A percentile compares a stretch with the other conserved stretches of the same genome.
Evolutionary conservation across 2,113 vertebrate genomes (phyloP).

Genomic region (Chionodraco myersi): DNA sequence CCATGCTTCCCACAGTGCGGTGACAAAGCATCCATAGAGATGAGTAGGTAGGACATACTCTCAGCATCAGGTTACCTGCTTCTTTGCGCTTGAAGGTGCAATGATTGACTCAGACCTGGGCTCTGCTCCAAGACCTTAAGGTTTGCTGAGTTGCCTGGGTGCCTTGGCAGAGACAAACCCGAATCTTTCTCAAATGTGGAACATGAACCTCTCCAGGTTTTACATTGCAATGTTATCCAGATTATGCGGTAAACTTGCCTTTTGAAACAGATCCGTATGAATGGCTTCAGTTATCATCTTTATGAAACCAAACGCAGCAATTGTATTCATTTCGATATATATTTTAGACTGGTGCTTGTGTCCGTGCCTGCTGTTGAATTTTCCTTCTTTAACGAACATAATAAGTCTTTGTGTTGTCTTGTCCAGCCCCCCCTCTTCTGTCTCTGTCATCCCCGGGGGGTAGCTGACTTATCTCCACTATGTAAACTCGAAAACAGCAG

Average conservation of each 20-base stretch:
- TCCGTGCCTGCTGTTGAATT: constrained; percentile 30
- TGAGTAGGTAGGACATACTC: constrained; percentile 53
- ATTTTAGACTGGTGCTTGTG: not conserved
- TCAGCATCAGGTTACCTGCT: constrained; percentile 49
- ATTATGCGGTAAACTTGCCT: not conserved
- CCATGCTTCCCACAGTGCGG: constrained; percentile 2
- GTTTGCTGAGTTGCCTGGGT: constrained; percentile 24
- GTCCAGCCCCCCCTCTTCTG: constrained; percentile 1
- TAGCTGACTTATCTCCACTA: constrained; percentile 41
- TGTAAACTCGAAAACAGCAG: constrained; percentile 54
- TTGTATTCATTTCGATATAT: not conserved
- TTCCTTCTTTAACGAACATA: constrained; percentile 42
- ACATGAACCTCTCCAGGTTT: constrained; percentile 9
- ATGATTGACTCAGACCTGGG: constrained; percentile 44
- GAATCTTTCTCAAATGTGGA: constrained; percentile 9
- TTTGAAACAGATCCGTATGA: not conserved
- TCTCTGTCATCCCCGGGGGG: constrained; percentile 25
- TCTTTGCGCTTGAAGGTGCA: constrained; percentile 32
- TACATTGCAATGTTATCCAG: not conserved
- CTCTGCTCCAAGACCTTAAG: constrained; percentile 8
- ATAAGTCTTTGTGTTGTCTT: constrained; percentile 15
- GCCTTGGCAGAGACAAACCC: constrained; percentile 6
- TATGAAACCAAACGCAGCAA: not conserved
- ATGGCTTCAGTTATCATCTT: not conserved
- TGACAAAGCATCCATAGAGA: constrained; percentile 45